Evolutionary conservation across 2,113 vertebrate genomes (phyloP).

Genomic region (Mionectes macconnelli): DNA sequence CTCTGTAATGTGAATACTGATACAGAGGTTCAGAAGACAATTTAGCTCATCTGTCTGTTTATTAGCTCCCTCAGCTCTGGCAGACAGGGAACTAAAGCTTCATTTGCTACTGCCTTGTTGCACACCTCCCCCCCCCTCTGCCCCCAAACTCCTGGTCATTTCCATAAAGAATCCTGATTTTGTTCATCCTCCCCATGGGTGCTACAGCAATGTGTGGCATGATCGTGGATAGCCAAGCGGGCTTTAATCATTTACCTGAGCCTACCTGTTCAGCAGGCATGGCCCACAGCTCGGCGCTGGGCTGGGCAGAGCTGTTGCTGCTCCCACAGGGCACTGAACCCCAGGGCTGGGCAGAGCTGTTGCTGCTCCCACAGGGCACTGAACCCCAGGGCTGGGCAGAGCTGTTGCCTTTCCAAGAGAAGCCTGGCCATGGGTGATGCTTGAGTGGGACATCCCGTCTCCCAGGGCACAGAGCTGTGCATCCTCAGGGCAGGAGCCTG

Average conservation of each 20-base stretch:
- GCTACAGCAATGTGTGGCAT: fast-evolving
- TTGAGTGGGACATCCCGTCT: background rate
- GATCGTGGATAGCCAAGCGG: background rate
- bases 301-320: fast-evolving
- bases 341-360: too few relatives aligned
- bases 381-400: background rate
- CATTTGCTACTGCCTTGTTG: conserved; percentile 44
- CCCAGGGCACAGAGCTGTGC: fast-evolving
- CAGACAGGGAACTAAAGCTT: conserved; percentile 15
- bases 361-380: too few relatives aligned
- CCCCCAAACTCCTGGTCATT: background rate
- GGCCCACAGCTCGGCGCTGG: fast-evolving
- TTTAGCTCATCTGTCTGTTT: conserved; percentile 66
- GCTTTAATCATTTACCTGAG: background rate
- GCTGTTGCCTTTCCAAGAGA: fast-evolving
- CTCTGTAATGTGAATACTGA: conserved; percentile 75
- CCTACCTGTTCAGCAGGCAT: background rate
- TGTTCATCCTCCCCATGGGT: fast-evolving
- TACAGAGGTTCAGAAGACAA: conserved; percentile 66
- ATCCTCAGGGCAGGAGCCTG: too few relatives aligned
- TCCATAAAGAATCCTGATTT: background rate
- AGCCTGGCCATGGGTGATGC: background rate
- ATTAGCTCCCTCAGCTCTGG: conserved; percentile 51
- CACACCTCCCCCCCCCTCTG: background rate
- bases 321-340: too few relatives aligned